Evolutionary conservation across 2,888 invertebrate species (phyloP), one percentile per base, ranked within the genome.

Genomic region (Zaprionus bogoriensis): DNA sequence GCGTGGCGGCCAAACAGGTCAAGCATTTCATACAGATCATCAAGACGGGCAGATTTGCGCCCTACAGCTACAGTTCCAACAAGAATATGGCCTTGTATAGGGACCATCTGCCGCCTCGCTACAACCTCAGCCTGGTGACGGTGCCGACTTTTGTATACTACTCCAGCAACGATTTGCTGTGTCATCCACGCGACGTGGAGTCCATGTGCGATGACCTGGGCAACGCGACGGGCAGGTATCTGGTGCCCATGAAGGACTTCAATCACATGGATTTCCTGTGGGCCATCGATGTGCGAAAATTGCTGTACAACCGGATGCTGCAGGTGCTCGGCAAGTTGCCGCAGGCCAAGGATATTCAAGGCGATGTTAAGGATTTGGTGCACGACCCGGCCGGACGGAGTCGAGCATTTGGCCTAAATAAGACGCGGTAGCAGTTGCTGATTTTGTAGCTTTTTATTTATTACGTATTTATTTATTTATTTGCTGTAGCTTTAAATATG

Each of bases 211-310:
- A 77, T 2, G 88, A 89, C 46, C 51, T 90, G 55, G 89, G 87
- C 10, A 83, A 85, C 46, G 90, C 92, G 0, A 82, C 91, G 0
- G 91, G 91, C 0, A 91, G 89, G 52, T 91, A 92, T 83, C 88
- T 91, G 45, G 91, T 94, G 3, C 88, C 92, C 0, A 89, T 92
- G 64, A 86, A 90, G 20, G 88, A 91, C 39, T 95, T 93, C 67
- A 93, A 93, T 80, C 95, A 95, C 83, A 89, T 94, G 73, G 95
- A 95, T 79, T 95, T 93, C 68, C 78, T 94, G 41, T 95, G 93
- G 92, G 94, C 93, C 0, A 90, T 89, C 7, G 92, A 93, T 67
- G 93, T 93, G 0, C 91, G 92, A 9, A 88, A 87, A 9, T 75
- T 92, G 22, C 81, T 95, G 4, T 94, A 94, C 74, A 53, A 63